Evolutionary conservation across 2,113 vertebrate genomes (phyloP).

Genomic region (Podilymbus podiceps): DNA sequence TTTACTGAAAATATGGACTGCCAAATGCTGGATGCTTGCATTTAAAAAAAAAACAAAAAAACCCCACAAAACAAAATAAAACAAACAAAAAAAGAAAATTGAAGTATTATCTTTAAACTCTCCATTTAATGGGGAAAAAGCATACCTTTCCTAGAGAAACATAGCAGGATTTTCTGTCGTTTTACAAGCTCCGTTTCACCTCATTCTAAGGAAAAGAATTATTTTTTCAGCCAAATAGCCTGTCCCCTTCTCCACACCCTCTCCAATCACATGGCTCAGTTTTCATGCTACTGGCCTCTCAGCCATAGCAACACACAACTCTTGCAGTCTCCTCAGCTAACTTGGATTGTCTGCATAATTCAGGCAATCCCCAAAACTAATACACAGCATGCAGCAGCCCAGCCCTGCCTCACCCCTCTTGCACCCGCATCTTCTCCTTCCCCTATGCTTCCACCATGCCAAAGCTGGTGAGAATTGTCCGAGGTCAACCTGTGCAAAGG

Average conservation of each 20-base stretch:
- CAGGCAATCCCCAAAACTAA: not conserved
- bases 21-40: not conserved
- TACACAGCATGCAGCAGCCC: fast-evolving
- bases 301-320: not conserved
- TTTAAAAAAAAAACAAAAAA: not conserved
- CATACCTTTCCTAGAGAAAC: not conserved
- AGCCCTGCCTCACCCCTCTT: not conserved
- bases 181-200: not conserved
- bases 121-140: not conserved
- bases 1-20: not conserved
- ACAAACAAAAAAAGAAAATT: not conserved
- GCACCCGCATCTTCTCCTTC: not conserved
- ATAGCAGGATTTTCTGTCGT: not conserved
- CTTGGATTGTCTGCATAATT: not conserved
- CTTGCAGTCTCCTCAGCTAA: not conserved
- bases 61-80: no score
- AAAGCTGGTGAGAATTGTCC: not conserved
- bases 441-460: not conserved
- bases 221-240: not conserved
- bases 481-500: not conserved
- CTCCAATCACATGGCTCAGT: not conserved
- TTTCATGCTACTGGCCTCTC: not conserved
- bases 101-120: not conserved
- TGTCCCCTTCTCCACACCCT: not conserved
- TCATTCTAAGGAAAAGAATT: not conserved